Conservation (phyloP, 2,113 vertebrate species). For the Toxotes jaculatrix region DNA sequence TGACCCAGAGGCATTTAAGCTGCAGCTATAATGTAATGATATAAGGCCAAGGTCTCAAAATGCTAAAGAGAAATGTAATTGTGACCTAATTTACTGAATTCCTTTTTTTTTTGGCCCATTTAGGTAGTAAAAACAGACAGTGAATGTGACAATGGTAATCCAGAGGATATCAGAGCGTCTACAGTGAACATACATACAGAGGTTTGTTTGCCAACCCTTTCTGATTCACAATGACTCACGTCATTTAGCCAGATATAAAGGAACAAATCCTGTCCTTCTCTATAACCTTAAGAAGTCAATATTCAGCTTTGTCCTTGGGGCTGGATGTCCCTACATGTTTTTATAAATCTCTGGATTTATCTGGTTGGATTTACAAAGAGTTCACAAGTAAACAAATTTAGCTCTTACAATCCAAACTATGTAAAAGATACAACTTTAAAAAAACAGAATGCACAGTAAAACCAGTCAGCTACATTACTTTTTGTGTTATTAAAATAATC, state of each 20-base stretch:
- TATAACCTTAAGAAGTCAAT: not conserved
- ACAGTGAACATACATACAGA: not conserved
- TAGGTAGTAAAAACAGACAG: not conserved
- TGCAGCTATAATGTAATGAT: not conserved
- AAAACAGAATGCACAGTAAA: conserved; percentile 41
- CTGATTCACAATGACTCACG: not conserved
- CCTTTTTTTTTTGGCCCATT: not conserved
- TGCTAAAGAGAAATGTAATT: not conserved
- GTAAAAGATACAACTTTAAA: conserved; percentile 13
- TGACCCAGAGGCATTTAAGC: not conserved
- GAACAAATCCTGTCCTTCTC: not conserved
- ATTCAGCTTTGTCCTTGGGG: not conserved
- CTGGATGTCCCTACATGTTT: not conserved
- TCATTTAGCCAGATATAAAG: not conserved
- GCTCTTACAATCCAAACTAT: conserved; percentile 26
- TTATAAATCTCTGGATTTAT: conserved; percentile 3
- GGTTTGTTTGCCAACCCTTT: not conserved
- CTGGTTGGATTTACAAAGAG: not conserved
- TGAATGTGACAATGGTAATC: not conserved
- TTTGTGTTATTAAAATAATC: conserved; percentile 37
- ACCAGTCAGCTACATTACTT: conserved; percentile 42
- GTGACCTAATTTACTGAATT: not conserved
- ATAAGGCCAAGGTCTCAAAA: no score
- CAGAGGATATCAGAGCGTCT: not conserved
- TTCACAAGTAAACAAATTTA: conserved; percentile 15